Evolutionary conservation across 2,113 vertebrate species (phyloP).

Genomic region (Butorides virescens): DNA sequence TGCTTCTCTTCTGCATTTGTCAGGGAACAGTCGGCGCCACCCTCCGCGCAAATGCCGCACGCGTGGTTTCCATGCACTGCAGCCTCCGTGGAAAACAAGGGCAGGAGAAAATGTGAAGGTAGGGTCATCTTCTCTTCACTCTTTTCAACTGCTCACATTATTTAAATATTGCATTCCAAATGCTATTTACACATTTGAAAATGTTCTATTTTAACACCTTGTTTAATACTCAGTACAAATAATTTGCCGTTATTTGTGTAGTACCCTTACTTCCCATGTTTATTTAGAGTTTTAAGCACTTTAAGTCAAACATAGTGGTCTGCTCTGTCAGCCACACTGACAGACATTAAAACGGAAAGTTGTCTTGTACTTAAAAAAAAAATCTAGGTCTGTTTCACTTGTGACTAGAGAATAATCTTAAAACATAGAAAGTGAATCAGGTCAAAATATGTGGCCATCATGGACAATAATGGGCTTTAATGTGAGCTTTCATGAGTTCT

Average conservation of each 20-base stretch:
- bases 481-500: background rate
- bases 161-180: background rate
- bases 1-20: background rate
- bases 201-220: background rate
- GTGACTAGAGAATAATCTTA: background rate
- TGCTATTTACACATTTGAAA: background rate
- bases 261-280: background rate
- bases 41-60: accelerated
- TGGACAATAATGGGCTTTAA: background rate
- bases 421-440: background rate
- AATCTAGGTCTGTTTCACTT: background rate
- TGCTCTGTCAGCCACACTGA: background rate
- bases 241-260: background rate
- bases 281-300: background rate
- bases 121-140: background rate
- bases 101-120: background rate
- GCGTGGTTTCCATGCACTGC: accelerated
- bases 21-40: background rate
- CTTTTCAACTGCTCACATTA: background rate
- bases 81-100: background rate
- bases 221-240: background rate
- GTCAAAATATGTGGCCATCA: background rate
- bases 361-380: background rate
- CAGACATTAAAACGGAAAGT: background rate
- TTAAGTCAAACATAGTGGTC: background rate